A percentile compares a stretch with the other conserved stretches of the same genome.
These are phyloP conservation scores for Mythimna albipuncta DNA, from an alignment of 2,888 invertebrate species.

Conservation along the genomic window DNA sequence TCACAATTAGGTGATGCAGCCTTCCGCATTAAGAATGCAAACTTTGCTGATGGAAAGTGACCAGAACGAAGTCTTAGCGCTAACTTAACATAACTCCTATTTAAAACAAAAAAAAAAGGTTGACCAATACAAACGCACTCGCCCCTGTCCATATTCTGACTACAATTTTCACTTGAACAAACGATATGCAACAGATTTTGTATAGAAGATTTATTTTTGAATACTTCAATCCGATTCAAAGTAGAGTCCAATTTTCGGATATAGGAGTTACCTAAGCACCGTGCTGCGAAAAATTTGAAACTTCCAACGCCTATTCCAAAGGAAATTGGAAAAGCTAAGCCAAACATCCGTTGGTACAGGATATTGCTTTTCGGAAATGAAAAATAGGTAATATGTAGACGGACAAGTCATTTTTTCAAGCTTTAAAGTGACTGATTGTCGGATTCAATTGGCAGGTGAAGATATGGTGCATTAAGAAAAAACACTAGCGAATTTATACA, in stretches of 20 bases:
- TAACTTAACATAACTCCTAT: no score
- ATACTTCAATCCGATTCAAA: slow-evolving; percentile 42
- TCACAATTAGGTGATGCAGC: no score
- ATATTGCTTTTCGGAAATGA: slow-evolving; percentile 84
- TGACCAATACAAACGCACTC: neutral
- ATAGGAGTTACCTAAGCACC: slow-evolving; percentile 49
- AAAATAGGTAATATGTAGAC: slow-evolving; percentile 71
- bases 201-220: slow-evolving; percentile 41
- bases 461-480: neutral
- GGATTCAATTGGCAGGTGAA: slow-evolving; percentile 7
- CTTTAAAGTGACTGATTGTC: neutral
- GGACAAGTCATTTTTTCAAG: slow-evolving; percentile 29
- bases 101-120: neutral
- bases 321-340: slow-evolving; percentile 86
- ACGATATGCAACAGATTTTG: neutral
- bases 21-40: no score
- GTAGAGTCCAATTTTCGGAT: slow-evolving; percentile 56
- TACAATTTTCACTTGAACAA: neutral
- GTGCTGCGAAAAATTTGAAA: slow-evolving; percentile 71
- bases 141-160: neutral
- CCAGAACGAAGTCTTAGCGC: no score
- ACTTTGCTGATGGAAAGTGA: no score
- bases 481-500: no score
- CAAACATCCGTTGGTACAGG: slow-evolving; percentile 82
- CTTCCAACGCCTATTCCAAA: slow-evolving; percentile 74